Evolutionary conservation across 2,797 vertebrate species (phyloP).

Genomic region (Tamandua tetradactyla): DNA sequence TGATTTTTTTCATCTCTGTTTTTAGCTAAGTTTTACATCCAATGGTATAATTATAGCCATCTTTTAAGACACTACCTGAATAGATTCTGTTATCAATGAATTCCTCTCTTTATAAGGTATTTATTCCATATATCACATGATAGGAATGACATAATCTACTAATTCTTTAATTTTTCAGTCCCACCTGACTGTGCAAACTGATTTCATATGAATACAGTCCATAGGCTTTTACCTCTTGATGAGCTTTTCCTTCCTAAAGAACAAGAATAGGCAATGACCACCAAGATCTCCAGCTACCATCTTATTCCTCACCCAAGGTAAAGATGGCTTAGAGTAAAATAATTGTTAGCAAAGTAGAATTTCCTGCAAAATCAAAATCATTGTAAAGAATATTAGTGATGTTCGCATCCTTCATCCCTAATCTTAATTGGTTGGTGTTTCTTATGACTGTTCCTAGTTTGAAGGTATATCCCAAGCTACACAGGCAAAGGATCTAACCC

Average conservation of each 20-base stretch:
- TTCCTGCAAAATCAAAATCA: neutral
- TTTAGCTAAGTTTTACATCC: slow-evolving; percentile 45
- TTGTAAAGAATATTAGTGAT: neutral
- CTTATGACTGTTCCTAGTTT: accelerated
- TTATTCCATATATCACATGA: slow-evolving; percentile 42
- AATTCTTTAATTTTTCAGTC: slow-evolving; percentile 14
- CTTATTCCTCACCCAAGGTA: neutral
- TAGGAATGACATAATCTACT: slow-evolving; percentile 57
- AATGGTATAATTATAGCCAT: slow-evolving; percentile 36
- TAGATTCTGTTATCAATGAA: slow-evolving; percentile 62
- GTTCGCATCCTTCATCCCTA: neutral
- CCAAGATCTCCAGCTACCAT: neutral
- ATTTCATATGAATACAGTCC: neutral
- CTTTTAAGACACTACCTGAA: slow-evolving; percentile 50
- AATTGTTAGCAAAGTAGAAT: accelerated
- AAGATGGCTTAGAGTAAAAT: neutral
- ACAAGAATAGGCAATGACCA: neutral
- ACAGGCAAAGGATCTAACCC: neutral
- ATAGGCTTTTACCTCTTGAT: neutral
- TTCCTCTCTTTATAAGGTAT: neutral
- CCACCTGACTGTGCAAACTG: slow-evolving; percentile 34
- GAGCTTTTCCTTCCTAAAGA: neutral
- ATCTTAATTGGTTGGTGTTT: accelerated
- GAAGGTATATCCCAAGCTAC: too few relatives aligned
- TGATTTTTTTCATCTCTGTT: slow-evolving; percentile 35